phyloP scores from a whole-genome alignment of 2,888 invertebrate species.

The Pollenia angustigena region DNA sequence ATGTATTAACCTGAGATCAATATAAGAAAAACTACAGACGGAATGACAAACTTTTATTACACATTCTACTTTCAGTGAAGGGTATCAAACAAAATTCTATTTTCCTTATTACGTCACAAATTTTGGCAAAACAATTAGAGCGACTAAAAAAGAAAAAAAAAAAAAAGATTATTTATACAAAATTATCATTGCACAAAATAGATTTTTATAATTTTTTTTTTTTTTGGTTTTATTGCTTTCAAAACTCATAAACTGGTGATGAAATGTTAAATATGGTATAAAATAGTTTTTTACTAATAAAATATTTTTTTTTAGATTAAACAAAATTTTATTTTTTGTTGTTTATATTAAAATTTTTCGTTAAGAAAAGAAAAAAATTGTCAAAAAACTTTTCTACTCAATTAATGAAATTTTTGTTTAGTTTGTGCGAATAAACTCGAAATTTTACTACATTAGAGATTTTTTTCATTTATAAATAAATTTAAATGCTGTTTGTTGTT shows the following conservation, averaged over 20 bases:
- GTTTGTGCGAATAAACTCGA: no score
- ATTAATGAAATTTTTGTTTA: no score
- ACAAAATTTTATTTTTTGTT: no score
- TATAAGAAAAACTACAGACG: no score
- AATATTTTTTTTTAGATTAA: no score
- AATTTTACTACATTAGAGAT: no score
- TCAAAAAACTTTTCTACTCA: no score
- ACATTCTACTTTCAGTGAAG: background rate
- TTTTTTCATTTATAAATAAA: no score
- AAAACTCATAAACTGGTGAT: background rate
- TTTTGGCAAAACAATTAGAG: background rate
- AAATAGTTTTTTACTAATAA: background rate
- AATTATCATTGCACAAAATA: background rate
- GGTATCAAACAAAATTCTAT: background rate
- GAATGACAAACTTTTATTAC: background rate
- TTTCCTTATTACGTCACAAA: background rate
- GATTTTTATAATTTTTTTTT: background rate
- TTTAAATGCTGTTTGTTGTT: no score
- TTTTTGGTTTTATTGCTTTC: background rate
- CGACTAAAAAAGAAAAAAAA: background rate
- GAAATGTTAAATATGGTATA: background rate
- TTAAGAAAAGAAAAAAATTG: no score
- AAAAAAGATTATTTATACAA: background rate
- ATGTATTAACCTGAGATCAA: no score
- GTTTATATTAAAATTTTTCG: no score